Conservation (phyloP, 2,888 invertebrate species). For the Tethea ocularis region DNA sequence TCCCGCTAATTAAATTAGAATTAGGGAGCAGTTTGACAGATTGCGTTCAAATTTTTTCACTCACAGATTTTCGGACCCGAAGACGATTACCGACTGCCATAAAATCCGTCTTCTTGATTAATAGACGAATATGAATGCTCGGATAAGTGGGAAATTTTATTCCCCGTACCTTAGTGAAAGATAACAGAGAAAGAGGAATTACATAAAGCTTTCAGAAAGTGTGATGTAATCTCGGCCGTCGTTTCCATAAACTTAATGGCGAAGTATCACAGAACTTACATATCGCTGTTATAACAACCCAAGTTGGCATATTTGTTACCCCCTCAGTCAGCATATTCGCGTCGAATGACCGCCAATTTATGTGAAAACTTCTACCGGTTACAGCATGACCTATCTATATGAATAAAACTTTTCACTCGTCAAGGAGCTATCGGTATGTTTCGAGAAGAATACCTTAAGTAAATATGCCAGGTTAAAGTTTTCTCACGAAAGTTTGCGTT, state of each 20-base stretch:
- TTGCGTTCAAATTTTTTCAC: constrained; percentile 69
- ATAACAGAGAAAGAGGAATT: constrained; percentile 71
- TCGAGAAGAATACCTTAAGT: constrained; percentile 73
- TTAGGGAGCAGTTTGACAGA: constrained; percentile 78
- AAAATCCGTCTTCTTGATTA: constrained; percentile 67
- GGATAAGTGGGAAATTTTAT: constrained; percentile 51
- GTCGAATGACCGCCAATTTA: constrained; percentile 84
- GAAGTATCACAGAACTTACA: constrained; percentile 83
- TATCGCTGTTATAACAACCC: constrained; percentile 83
- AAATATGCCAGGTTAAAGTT: constrained; percentile 81
- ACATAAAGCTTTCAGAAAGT: constrained; percentile 81
- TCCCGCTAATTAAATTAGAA: constrained; percentile 80
- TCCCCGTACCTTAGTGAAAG: constrained; percentile 46
- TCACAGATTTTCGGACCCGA: constrained; percentile 45
- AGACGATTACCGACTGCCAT: constrained; percentile 63
- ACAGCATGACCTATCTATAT: constrained; percentile 79
- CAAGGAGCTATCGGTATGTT: constrained; percentile 73
- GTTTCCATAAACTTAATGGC: constrained; percentile 83
- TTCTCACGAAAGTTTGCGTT: constrained; percentile 72
- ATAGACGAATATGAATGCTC: constrained; percentile 51
- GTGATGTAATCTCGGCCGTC: constrained; percentile 80
- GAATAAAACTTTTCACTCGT: constrained; percentile 81
- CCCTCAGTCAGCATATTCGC: constrained; percentile 83
- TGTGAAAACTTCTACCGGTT: constrained; percentile 80
- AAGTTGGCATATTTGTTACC: constrained; percentile 84